Percentiles rank a stretch among this genome's conserved stretches.
Conservation (phyloP, 2,888 invertebrate species). For the Eupelmus urozonus region DNA sequence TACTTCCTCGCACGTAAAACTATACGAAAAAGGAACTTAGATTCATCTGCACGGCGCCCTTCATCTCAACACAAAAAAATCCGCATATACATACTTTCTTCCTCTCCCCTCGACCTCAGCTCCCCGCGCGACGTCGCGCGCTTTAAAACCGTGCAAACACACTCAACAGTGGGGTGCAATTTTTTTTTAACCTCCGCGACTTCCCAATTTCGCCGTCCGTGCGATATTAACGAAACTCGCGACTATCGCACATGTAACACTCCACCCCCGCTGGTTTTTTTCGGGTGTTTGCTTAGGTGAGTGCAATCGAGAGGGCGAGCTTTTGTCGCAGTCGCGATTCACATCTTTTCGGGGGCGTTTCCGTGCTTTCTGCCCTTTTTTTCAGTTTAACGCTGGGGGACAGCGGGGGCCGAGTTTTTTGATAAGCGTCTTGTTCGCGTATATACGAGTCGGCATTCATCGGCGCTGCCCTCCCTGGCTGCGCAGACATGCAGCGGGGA, state of each 20-base stretch:
- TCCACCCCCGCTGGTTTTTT: background rate
- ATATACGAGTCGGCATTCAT: background rate
- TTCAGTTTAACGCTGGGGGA: background rate
- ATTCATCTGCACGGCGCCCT: too few species aligned
- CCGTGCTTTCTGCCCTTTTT: background rate
- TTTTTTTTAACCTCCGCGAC: background rate
- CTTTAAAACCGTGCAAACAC: too few species aligned
- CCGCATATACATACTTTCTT: too few species aligned
- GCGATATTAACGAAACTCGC: constrained; percentile 31
- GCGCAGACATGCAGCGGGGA: background rate
- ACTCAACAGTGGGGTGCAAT: too few species aligned
- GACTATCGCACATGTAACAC: too few species aligned
- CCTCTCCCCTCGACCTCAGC: too few species aligned
- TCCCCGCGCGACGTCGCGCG: too few species aligned
- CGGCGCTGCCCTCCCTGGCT: too few species aligned
- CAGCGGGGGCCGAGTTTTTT: background rate
- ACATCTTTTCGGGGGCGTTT: background rate
- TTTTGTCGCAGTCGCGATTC: background rate
- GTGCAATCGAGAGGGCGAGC: background rate
- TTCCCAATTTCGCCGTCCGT: constrained; percentile 7
- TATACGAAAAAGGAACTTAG: too few species aligned
- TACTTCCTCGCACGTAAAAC: too few species aligned
- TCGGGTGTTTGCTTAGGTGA: constrained; percentile 14
- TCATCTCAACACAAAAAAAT: too few species aligned
- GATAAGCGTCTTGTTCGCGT: background rate